Conservation (phyloP, 2,888 invertebrate species). For the Tineola bisselliella region DNA sequence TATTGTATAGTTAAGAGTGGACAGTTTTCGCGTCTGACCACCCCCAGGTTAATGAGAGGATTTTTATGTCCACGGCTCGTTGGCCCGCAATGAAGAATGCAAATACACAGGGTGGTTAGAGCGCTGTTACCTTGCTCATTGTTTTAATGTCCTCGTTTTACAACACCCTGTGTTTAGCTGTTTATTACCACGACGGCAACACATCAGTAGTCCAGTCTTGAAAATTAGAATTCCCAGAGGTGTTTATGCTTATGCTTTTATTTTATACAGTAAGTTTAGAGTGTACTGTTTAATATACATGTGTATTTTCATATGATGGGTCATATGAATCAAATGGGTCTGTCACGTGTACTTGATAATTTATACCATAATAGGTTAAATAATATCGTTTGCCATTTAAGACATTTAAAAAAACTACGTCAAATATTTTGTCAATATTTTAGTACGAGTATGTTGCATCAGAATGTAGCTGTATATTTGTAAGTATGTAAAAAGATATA, state of each 20-base stretch:
- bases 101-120: constrained; percentile 56
- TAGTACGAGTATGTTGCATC: no score
- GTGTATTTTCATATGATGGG: no score
- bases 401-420: no score
- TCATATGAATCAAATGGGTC: no score
- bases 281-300: not conserved
- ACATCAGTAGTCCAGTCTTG: constrained; percentile 6
- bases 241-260: not conserved
- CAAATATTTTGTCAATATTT: no score
- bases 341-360: no score
- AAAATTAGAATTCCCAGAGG: constrained; percentile 9
- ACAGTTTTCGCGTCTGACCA: constrained; percentile 28
- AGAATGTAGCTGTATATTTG: no score
- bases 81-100: constrained; percentile 63
- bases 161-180: constrained; percentile 26
- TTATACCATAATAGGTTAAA: no score
- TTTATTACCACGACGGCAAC: constrained; percentile 1
- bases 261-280: not conserved
- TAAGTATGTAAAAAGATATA: no score
- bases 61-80: constrained; percentile 46
- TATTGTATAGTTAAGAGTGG: not conserved
- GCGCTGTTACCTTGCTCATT: constrained; percentile 49
- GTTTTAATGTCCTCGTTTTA: constrained; percentile 53
- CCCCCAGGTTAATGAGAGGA: constrained; percentile 61
- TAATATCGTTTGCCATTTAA: no score